Percentiles rank a stretch among this genome's conserved stretches.
phyloP scores from a whole-genome alignment of 1,140 invertebrate genomes.

The Drosophila subobscura region DNA sequence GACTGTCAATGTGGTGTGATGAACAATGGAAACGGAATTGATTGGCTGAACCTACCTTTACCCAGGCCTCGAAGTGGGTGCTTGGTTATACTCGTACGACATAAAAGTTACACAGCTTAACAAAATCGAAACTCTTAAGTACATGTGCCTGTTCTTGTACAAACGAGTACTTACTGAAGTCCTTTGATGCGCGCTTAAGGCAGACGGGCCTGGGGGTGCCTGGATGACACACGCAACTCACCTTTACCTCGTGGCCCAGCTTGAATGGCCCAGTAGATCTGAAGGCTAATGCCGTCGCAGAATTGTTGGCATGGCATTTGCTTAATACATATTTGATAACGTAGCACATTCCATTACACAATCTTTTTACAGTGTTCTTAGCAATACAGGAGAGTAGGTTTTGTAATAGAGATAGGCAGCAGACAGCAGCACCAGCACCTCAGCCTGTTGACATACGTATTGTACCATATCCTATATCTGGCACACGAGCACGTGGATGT shows the following conservation, averaged over 20 bases:
- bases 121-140: slow-evolving; percentile 5
- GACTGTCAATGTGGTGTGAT: slow-evolving; percentile 20
- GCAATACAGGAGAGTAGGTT: slow-evolving; percentile 34
- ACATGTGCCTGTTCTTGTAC: not conserved
- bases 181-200: slow-evolving; percentile 1
- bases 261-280: slow-evolving; percentile 3
- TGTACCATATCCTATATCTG: slow-evolving; percentile 10
- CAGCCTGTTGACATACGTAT: slow-evolving; percentile 24
- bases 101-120: slow-evolving; percentile 28
- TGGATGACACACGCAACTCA: slow-evolving; percentile 9
- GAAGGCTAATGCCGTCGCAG: slow-evolving; percentile 14
- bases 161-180: slow-evolving; percentile 26
- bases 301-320: slow-evolving; percentile 25
- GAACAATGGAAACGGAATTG: slow-evolving; percentile 45
- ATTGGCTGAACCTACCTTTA: slow-evolving; percentile 58
- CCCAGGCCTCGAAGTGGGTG: slow-evolving; percentile 18
- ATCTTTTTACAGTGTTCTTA: slow-evolving; percentile 27
- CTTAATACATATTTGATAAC: slow-evolving; percentile 55
- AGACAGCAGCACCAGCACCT: slow-evolving; percentile 46
- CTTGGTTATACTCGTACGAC: slow-evolving; percentile 8
- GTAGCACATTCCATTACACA: slow-evolving; percentile 58
- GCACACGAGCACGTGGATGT: slow-evolving; percentile 16
- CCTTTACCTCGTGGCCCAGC: not conserved
- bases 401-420: slow-evolving; percentile 24
- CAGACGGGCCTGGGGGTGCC: not conserved